Evolutionary conservation across 1,140 invertebrate genomes (phyloP), one percentile per base, ranked within the genome.

Genomic region (Trissolcus basalis): DNA sequence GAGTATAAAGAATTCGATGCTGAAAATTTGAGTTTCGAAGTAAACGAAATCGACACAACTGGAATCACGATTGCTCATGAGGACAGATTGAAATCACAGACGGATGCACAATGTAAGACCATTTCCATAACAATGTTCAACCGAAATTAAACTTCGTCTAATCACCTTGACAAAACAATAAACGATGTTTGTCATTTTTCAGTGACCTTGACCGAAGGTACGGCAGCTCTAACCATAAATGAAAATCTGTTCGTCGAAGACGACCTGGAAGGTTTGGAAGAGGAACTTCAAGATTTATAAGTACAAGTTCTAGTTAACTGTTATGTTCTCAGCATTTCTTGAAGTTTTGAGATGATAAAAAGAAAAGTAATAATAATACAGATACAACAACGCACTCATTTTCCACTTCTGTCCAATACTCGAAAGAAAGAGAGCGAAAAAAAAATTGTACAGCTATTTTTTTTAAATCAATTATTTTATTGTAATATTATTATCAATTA

Each of bases 231-330:
- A 75, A 94, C 95, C 32, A 98, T 99, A 70, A 98, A 99, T 88
- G 97, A 98, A 88, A 96, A 97, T 86, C 91, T 99, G 4, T 99
- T 99, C 90, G 91, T 93, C 35, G 96, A 96, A 77, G 96, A 96
- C 83, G 95, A 97, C 81, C 86, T 95, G 43, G 93, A 95, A 79
- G 91, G 90, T 60, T 86, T 97, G 55, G 96, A 97, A 81, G 94
- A 97, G 79, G 95, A 96, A 88, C 86, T 97, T 77, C 91, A 95
- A 80, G 92, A 93, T 82, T 85, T 94, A 76, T 92, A 93, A 82
- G 83, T 93, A 65, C 91, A 92, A 81, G 90, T 92, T 51, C 12
- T 49, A 54, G 6, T 47, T 59, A 14, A 41, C 35, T 53, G 49
- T 41, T 27, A 8, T 35, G 8, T 33, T 35, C 33, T 4, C 12